Evolutionary conservation across 1,140 invertebrate genomes (phyloP).

Genomic region (Maconellicoccus hirsutus): DNA sequence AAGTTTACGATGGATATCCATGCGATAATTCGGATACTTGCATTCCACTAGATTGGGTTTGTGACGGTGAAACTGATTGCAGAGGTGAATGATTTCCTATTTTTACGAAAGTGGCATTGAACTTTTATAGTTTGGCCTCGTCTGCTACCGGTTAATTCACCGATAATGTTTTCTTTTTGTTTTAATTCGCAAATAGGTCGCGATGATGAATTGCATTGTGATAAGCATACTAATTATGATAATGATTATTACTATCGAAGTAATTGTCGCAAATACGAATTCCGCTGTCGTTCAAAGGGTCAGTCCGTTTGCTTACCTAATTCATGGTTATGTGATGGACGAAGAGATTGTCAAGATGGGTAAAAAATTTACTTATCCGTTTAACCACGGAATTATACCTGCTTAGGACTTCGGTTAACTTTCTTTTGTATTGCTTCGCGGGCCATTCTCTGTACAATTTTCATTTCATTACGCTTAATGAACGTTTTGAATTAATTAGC

Average conservation of each 20-base stretch:
- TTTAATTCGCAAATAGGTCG: neutral
- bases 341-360: conserved; percentile 30
- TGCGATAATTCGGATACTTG: conserved; percentile 27
- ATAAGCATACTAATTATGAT: conserved; percentile 20
- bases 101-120: neutral
- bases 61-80: conserved; percentile 31
- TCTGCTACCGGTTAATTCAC: too few relatives aligned
- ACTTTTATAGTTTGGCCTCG: neutral
- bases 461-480: too few relatives aligned
- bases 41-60: conserved; percentile 29
- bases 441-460: too few relatives aligned
- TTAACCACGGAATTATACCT: too few relatives aligned
- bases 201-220: neutral
- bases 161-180: too few relatives aligned
- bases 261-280: conserved; percentile 29
- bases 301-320: conserved; percentile 29
- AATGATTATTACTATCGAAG: conserved; percentile 26
- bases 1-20: conserved; percentile 29
- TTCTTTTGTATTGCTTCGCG: too few relatives aligned
- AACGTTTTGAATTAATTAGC: conserved; percentile 24
- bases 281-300: conserved; percentile 28
- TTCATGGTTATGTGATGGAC: conserved; percentile 31
- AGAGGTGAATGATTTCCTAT: conserved; percentile 24
- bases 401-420: too few relatives aligned
- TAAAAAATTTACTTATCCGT: conserved; percentile 6